Percentiles rank a stretch among this genome's conserved stretches.
These are phyloP conservation scores for Cephus pygmeus DNA, from an alignment of 2,888 invertebrate genomes.

Conservation along the genomic window DNA sequence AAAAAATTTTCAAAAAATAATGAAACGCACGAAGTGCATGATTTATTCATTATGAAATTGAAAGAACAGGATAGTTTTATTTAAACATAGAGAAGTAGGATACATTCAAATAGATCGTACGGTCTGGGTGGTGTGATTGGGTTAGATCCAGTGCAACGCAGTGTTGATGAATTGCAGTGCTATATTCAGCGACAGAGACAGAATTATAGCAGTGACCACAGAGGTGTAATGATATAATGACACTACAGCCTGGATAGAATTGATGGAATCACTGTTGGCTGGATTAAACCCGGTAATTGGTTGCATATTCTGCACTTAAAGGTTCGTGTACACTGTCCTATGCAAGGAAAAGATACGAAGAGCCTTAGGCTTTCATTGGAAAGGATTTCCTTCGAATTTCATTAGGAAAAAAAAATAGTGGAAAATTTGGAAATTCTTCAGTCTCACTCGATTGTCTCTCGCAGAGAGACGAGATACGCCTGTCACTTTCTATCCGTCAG, in stretches of 20 bases:
- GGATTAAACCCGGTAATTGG: slow-evolving; percentile 52
- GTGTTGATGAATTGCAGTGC: slow-evolving; percentile 14
- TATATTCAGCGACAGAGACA: slow-evolving; percentile 11
- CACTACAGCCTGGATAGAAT: slow-evolving; percentile 57
- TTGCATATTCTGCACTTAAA: slow-evolving; percentile 38
- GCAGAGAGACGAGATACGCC: neutral
- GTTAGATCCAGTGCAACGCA: slow-evolving; percentile 23
- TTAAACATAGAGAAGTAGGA: neutral
- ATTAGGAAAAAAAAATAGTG: no score
- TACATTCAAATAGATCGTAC: neutral
- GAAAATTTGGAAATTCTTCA: neutral
- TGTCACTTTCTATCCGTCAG: neutral
- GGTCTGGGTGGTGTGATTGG: neutral
- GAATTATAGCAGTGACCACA: slow-evolving; percentile 16
- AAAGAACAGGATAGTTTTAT: neutral
- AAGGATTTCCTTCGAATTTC: neutral
- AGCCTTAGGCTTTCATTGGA: neutral
- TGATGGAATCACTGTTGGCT: slow-evolving; percentile 59
- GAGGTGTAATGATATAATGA: slow-evolving; percentile 61
- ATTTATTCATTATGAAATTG: neutral
- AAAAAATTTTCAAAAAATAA: neutral
- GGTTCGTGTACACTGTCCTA: slow-evolving; percentile 24
- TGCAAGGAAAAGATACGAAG: neutral
- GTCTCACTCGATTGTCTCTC: neutral
- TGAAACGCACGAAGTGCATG: neutral